A percentile compares a stretch with the other conserved stretches of the same genome.
These are phyloP conservation scores for Nebria brevicollis DNA, from an alignment of 2,888 invertebrate genomes.

Conservation along the genomic window DNA sequence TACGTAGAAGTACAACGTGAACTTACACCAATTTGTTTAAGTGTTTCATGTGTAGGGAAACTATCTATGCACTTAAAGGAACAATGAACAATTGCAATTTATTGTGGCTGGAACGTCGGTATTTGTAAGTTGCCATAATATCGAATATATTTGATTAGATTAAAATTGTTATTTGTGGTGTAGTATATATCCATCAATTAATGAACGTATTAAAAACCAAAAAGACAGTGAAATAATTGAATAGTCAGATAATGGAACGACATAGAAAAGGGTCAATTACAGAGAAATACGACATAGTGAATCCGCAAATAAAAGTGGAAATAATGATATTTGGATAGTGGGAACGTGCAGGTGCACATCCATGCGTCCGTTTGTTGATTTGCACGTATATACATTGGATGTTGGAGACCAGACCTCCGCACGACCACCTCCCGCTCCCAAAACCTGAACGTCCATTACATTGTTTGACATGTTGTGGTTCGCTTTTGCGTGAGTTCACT, in stretches of 20 bases:
- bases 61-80: too few relatives aligned
- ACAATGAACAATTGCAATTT: too few relatives aligned
- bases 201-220: too few relatives aligned
- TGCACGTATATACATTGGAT: neutral
- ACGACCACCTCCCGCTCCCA: neutral
- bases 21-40: neutral
- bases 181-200: too few relatives aligned
- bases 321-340: conserved; percentile 1
- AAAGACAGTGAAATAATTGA: neutral
- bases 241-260: neutral
- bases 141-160: too few relatives aligned
- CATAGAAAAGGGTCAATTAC: neutral
- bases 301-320: neutral
- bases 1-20: neutral
- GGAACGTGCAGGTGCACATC: conserved; percentile 1
- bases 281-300: neutral
- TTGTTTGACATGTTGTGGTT: conserved; percentile 1
- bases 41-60: neutral
- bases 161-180: too few relatives aligned
- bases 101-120: too few relatives aligned
- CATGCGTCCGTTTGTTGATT: neutral
- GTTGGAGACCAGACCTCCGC: neutral
- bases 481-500: neutral
- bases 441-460: neutral
- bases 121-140: too few relatives aligned